These are phyloP conservation scores for Cerastis rubricosa DNA, from an alignment of 2,888 invertebrate species.

Conservation along the genomic window DNA sequence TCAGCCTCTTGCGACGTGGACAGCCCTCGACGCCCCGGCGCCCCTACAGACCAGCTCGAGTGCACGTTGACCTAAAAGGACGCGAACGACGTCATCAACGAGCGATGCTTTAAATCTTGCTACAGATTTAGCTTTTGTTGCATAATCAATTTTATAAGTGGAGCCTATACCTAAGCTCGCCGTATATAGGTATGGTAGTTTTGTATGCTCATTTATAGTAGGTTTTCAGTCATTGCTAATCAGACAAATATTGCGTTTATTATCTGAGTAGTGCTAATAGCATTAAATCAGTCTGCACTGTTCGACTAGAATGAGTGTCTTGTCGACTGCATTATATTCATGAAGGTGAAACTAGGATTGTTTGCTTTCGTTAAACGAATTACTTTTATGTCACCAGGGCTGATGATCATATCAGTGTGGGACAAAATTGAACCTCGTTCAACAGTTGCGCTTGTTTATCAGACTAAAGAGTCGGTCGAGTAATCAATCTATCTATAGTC, in stretches of 20 bases:
- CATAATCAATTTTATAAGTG: constrained; percentile 42
- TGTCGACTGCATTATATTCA: not conserved
- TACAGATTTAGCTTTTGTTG: constrained; percentile 59
- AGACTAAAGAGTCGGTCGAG: not conserved
- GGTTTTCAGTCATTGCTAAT: constrained; percentile 27
- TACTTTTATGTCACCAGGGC: not conserved
- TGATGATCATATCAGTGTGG: not conserved
- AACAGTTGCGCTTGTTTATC: not conserved
- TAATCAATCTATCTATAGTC: not conserved
- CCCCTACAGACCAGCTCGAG: constrained; percentile 71
- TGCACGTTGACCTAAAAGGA: constrained; percentile 78
- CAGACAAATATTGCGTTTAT: constrained; percentile 23
- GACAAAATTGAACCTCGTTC: not conserved
- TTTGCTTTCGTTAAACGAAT: not conserved
- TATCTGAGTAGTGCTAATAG: constrained; percentile 23
- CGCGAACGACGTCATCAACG: constrained; percentile 73
- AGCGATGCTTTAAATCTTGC: constrained; percentile 54
- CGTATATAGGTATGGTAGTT: not conserved
- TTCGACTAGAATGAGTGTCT: not conserved
- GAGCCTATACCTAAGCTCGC: not conserved
- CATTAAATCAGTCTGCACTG: not conserved
- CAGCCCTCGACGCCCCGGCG: constrained; percentile 69
- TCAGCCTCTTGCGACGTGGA: constrained; percentile 68
- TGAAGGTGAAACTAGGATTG: not conserved
- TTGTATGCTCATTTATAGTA: constrained; percentile 6